Conservation (phyloP, 2,888 invertebrate species). For the Drosophila acutilabella region DNA sequence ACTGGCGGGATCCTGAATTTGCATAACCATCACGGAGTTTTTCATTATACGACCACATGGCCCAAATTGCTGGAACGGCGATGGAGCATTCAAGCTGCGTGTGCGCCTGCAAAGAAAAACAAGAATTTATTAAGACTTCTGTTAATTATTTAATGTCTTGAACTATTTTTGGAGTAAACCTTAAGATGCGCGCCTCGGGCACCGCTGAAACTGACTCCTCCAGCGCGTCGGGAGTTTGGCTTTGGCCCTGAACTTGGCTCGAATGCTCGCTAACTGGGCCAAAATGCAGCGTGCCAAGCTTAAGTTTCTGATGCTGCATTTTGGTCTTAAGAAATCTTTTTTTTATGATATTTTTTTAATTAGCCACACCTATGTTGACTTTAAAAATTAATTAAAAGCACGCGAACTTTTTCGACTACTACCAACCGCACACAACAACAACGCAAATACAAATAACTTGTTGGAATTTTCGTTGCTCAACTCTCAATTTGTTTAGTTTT, state of each 20-base stretch:
- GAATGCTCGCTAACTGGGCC: constrained; percentile 19
- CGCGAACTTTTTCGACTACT: constrained; percentile 18
- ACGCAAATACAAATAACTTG: constrained; percentile 42
- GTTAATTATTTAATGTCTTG: background rate
- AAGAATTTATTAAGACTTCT: constrained; percentile 2
- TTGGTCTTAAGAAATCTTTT: background rate
- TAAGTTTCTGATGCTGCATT: constrained; percentile 44
- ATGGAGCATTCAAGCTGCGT: constrained; percentile 97
- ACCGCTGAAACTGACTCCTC: constrained; percentile 23
- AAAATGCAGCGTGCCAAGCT: constrained; percentile 25
- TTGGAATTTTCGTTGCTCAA: constrained; percentile 38
- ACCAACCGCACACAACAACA: constrained; percentile 10
- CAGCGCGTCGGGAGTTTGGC: constrained; percentile 5
- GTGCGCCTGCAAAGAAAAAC: constrained; percentile 91
- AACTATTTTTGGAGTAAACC: constrained; percentile 29
- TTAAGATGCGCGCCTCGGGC: constrained; percentile 54
- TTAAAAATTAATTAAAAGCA: constrained; percentile 14
- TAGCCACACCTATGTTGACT: constrained; percentile 28
- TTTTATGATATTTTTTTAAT: constrained; percentile 10
- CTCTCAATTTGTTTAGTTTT: constrained; percentile 18
- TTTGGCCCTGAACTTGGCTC: constrained; percentile 26
- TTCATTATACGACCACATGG: constrained; percentile 99
- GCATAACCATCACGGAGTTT: constrained; percentile 98
- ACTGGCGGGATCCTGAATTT: constrained; percentile 98
- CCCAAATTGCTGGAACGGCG: constrained; percentile 98